Base-by-base conservation (phyloP, 1,140 invertebrate species). In the Drosophila asahinai region DNA sequence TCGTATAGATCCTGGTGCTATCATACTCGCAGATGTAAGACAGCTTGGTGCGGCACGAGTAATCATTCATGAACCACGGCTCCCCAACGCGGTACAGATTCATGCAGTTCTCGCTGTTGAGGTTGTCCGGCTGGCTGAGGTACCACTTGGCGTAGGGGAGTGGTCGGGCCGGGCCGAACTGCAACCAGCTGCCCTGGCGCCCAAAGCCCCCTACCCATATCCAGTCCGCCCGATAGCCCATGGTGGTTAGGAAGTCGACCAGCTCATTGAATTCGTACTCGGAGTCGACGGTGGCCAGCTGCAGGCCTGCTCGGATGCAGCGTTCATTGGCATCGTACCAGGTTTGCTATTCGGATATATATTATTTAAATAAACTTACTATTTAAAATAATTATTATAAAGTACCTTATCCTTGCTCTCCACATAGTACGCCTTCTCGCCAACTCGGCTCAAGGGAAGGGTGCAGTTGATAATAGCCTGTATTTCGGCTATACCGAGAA, bases 71-170 rank as follows among this genome's bases (percentile, higher is more conserved):
- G 17, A 33, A 60, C 58, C 42, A 60, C 8, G 2, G n/a, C 27
- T 60, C 27, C 7, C n/a, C 58, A 8, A 60, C 47, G 8, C 58
- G 40, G 12, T 60, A 60, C 1, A 60, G n/a, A 14, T 60, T 60
- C 58, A 60, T 60, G 42, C 58, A 60, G 42, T 60, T 60, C 58
- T 60, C 58, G 42, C 58, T 60, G 58, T 60, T 47, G 7, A 60
- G 12, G 9, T 60, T 60, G 17, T 60, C 58, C 27, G 42, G 58
- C 58, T 60, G 58, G 12, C 42, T 15, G 25, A 1, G 47, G 17
- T 60, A 47, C 58, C 58, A 60, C n/a, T 60, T 60, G 58, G 42
- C 22, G 8, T 30, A 60, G 11, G 58, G 58, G 0, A 60, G 58
- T 1, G 42, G 40, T 6, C 25, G 22, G 58, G 25, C 42, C 12